These are phyloP conservation scores for Empis livida DNA, from an alignment of 2,888 invertebrate genomes.

Conservation along the genomic window DNA sequence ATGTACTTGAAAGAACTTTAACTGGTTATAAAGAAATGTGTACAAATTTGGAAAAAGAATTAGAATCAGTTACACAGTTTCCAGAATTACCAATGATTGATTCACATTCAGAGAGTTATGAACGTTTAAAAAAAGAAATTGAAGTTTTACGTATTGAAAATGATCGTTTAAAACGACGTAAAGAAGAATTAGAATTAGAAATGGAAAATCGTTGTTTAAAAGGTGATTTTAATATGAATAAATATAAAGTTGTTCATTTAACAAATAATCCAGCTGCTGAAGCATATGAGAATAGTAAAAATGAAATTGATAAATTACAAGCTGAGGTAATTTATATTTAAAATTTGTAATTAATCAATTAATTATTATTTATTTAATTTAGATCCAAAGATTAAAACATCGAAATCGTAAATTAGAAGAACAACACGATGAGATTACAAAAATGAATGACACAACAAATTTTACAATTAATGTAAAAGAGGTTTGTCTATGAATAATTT, in stretches of 20 bases:
- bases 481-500: too few relatives aligned
- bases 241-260: slow-evolving; percentile 45
- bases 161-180: slow-evolving; percentile 38
- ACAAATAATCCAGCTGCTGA: slow-evolving; percentile 60
- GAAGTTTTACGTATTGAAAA: slow-evolving; percentile 40
- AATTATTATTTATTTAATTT: slow-evolving; percentile 4
- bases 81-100: slow-evolving; percentile 20
- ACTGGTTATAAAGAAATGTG: slow-evolving; percentile 63
- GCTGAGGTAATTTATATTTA: slow-evolving; percentile 44
- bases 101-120: slow-evolving; percentile 37
- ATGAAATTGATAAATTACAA: slow-evolving; percentile 54
- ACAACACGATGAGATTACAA: slow-evolving; percentile 27
- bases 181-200: slow-evolving; percentile 53
- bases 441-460: slow-evolving; percentile 27
- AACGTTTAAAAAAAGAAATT: slow-evolving; percentile 46
- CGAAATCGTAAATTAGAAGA: slow-evolving; percentile 32
- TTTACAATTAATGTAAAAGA: slow-evolving; percentile 41
- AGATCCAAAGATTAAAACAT: slow-evolving; percentile 41
- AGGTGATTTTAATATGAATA: slow-evolving; percentile 38
- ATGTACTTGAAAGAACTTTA: slow-evolving; percentile 58
- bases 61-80: slow-evolving; percentile 32
- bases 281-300: slow-evolving; percentile 50
- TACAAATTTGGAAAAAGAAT: slow-evolving; percentile 48
- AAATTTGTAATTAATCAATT: neutral
- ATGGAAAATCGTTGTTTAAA: slow-evolving; percentile 47